Conservation (phyloP, 92 coral and sea anemone species). For the Parazoanthus darwini region DNA sequence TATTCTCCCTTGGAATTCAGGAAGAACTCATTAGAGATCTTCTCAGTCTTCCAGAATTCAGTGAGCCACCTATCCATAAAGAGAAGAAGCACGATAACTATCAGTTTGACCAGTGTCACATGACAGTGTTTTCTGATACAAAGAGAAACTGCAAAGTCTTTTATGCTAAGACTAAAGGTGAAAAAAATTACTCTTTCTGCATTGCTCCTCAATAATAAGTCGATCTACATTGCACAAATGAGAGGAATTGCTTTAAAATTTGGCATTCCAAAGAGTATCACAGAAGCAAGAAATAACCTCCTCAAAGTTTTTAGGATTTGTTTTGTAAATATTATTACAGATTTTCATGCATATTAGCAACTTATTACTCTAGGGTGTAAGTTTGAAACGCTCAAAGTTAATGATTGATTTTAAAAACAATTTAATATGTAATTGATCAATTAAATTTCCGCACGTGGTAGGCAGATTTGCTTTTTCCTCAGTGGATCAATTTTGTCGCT, state of each 20-base stretch:
- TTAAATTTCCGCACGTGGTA: too few relatives aligned
- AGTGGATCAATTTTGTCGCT: too few relatives aligned
- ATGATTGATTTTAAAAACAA: too few relatives aligned
- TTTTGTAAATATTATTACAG: neutral
- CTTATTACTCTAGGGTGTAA: neutral
- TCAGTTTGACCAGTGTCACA: constrained; percentile 10
- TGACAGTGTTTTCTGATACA: constrained; percentile 13
- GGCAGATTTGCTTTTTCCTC: too few relatives aligned
- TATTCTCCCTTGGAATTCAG: neutral
- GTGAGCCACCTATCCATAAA: too few relatives aligned
- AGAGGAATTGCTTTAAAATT: constrained; percentile 21
- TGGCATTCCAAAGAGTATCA: constrained; percentile 33
- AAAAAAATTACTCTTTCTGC: constrained; percentile 23
- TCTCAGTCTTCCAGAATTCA: too few relatives aligned
- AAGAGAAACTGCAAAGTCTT: constrained; percentile 16
- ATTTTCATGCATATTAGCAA: constrained; percentile 8
- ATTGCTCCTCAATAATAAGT: constrained; percentile 4
- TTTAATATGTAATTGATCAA: too few relatives aligned
- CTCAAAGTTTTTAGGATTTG: neutral
- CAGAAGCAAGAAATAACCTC: neutral
- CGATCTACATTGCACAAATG: constrained; percentile 6
- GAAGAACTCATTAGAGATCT: too few relatives aligned
- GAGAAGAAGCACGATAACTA: neutral
- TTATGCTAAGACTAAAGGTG: constrained; percentile 15
- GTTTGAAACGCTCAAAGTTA: too few relatives aligned